Evolutionary conservation across 2,888 invertebrate genomes (phyloP), one percentile per base, ranked within the genome.

Genomic region (Nymphalis urticae): DNA sequence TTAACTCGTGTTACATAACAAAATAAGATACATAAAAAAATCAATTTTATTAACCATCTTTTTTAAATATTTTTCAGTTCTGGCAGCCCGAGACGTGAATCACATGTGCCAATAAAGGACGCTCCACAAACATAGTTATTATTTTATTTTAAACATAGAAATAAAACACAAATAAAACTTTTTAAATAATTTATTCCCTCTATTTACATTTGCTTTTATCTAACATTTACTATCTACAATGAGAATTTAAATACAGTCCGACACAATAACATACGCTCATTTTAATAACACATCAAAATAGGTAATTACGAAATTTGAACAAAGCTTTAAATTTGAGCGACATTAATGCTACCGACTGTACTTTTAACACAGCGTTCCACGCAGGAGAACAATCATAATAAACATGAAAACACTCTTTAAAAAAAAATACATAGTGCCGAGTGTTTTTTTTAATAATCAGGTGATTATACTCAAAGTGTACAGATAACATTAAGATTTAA

Each of bases 131-230:
- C 13, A 24, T 16, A 56, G 17, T 32, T 56, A 32, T 27, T 8
- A 66, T 9, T 54, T 17, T 53, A 51, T 48, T 36, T 56, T 36
- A 59, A 58, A 27, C 51, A 64, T 58, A 56, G 16, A 56, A 51
- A 36, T 66, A 66, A 66, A 66, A 62, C 47, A 56, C 53, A 48
- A 21, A 54, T n/a, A n/a, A 59, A 54, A 19, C 32, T 10, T 62
- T 66, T 62, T 17, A 66, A 53, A 56, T 56, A 56, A 56, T 68
- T 72, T 70, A 70, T 70, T 64, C 63, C 68, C 48, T 60, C 48
- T 68, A 72, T 66, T 64, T 72, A 68, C 67, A 72, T 60, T 62
- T 62, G n/a, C 48, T 48, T 21, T 47, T 59, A 63, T 60, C 71
- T 68, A 66, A 59, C 48, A n/a, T 62, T 62, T 48, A 21, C 51